Base-by-base conservation (phyloP, 2,797 vertebrate species). In the Scyliorhinus canicula region DNA sequence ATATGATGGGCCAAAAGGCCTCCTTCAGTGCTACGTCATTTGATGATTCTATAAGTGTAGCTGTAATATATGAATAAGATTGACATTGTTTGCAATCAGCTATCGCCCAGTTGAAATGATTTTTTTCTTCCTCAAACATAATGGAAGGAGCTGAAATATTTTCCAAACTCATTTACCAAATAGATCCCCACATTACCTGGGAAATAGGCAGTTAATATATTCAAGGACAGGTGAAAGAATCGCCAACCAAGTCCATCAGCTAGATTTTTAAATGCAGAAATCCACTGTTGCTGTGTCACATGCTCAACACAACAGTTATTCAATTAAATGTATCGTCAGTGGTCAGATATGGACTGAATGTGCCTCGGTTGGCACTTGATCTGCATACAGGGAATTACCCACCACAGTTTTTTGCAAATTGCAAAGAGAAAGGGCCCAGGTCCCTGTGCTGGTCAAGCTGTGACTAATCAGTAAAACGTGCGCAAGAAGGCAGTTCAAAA, bases 221-320 rank as follows among this genome's bases (percentile, higher is more conserved):
- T 91, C 57, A 91, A 91, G 40, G 21, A 91, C 88, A 91, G 24
- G 88, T 26, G 44, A 65, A 21, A 44, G 88, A 91, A 91, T 91
- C 40, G 26, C 19, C 40, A 21, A 91, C 63, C n/a, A 65, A 65
- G 9, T 91, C 57, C 24, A 65, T 65, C 21, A 40, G n/a, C 40
- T 21, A 65, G 60, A 65, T 91, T 91, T 44, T 7, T 65, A 91
- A 91, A 65, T 91, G 57, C 6, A 65, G 44, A 65, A 26, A 65
- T 9, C 88, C 65, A 65, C n/a, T 63, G 88, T 4, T 26, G 21
- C 85, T 65, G 88, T 91, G 57, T 63, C 19, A 7, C n/a, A 65
- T 91, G 57, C 88, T 63, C 88, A n/a, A 65, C 88, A 91, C 57
- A 91, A 91, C 88, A 44, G 16, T 24, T 91, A 63, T 19, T 65